Percentiles rank a stretch among this genome's conserved stretches.
phyloP scores from a whole-genome alignment of 1,140 invertebrate species.

The Elymnias hypermnestra region DNA sequence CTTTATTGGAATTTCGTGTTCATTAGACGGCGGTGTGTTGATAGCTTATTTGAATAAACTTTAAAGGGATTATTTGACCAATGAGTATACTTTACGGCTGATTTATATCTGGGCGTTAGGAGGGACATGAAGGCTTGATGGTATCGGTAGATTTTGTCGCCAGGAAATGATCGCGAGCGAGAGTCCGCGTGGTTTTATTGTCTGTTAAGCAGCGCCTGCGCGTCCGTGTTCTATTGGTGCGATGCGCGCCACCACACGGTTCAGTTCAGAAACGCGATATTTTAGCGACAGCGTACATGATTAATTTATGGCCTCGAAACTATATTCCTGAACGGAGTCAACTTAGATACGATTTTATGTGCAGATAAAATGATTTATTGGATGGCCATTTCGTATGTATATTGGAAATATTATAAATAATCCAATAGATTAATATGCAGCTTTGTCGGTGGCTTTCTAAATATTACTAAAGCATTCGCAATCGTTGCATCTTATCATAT shows the following conservation, averaged over 20 bases:
- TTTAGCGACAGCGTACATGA: slow-evolving; percentile 73
- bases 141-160: slow-evolving; percentile 66
- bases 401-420: no score
- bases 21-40: slow-evolving; percentile 46
- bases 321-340: slow-evolving; percentile 51
- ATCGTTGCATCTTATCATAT: no score
- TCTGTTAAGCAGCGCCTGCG: slow-evolving; percentile 35
- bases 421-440: no score
- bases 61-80: slow-evolving; percentile 45
- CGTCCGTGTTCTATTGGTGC: slow-evolving; percentile 51
- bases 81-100: slow-evolving; percentile 42
- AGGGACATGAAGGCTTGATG: slow-evolving; percentile 57
- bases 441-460: no score
- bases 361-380: slow-evolving; percentile 69
- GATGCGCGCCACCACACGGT: slow-evolving; percentile 48
- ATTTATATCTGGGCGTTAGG: slow-evolving; percentile 56
- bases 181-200: slow-evolving; percentile 46
- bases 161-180: slow-evolving; percentile 60
- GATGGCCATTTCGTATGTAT: slow-evolving; percentile 27
- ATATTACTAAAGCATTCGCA: no score
- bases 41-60: slow-evolving; percentile 67
- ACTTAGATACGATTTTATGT: slow-evolving; percentile 66
- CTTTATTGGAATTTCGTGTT: slow-evolving; percentile 68
- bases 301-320: slow-evolving; percentile 69
- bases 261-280: slow-evolving; percentile 58